A percentile compares a stretch with the other conserved stretches of the same genome.
Evolutionary conservation across 2,797 vertebrate species (phyloP).

Genomic region (Linurgus olivaceus): DNA sequence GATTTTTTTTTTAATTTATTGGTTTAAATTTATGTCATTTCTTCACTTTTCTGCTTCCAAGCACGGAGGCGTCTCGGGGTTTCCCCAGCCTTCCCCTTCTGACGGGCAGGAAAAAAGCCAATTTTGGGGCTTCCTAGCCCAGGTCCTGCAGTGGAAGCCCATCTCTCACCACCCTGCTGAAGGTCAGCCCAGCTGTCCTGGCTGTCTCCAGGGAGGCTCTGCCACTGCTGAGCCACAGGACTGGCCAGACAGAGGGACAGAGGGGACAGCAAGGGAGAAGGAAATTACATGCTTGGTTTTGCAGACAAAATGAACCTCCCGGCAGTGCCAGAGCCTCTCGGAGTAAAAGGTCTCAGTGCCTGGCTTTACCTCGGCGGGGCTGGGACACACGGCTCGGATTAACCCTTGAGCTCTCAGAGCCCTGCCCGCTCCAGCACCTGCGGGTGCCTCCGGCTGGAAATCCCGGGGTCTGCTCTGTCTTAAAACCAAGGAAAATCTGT

Average conservation of each 20-base stretch:
- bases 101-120: neutral
- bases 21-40: fast-evolving
- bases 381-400: neutral
- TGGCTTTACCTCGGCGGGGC: neutral
- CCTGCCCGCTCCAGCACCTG: neutral
- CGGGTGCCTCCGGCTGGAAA: neutral
- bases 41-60: neutral
- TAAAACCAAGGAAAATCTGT: neutral
- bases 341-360: neutral
- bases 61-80: neutral
- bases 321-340: neutral
- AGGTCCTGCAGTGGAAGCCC: fast-evolving
- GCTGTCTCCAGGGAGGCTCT: neutral
- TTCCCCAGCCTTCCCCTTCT: neutral
- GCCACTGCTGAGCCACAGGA: neutral
- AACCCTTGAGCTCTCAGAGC: neutral
- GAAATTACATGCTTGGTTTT: constrained; percentile 57
- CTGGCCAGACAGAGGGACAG: neutral
- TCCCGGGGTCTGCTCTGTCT: neutral
- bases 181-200: neutral
- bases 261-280: neutral
- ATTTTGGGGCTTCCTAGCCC: neutral
- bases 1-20: neutral
- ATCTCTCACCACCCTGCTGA: neutral
- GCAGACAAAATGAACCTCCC: constrained; percentile 17